A percentile compares a stretch with the other conserved stretches of the same genome.
phyloP scores from a whole-genome alignment of 2,797 vertebrate genomes.

The Rhinatrema bivittatum region DNA sequence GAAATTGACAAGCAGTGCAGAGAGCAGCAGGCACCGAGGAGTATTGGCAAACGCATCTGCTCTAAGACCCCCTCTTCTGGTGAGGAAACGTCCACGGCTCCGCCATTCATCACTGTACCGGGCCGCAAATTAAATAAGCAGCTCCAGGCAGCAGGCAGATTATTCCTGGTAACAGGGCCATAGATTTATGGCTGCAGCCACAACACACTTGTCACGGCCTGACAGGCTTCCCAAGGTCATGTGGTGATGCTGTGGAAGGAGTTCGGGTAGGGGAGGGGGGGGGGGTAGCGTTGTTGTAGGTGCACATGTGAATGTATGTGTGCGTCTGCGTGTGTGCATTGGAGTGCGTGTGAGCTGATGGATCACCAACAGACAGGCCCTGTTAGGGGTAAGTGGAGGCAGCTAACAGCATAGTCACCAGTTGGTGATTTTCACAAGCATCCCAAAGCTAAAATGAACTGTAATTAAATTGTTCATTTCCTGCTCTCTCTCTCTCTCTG shows the following conservation, averaged over 20 bases:
- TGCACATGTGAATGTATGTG: too few relatives aligned
- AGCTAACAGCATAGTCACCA: too few relatives aligned
- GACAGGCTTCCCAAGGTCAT: slow-evolving; percentile 36
- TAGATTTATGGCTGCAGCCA: slow-evolving; percentile 31
- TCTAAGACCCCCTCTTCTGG: slow-evolving; percentile 2
- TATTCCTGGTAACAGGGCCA: slow-evolving; percentile 1
- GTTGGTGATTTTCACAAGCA: too few relatives aligned
- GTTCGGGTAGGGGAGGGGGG: background rate
- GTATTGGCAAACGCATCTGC: slow-evolving; percentile 20
- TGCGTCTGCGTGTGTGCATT: too few relatives aligned
- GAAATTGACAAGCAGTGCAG: background rate
- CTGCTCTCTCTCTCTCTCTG: too few relatives aligned
- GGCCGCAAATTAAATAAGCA: background rate
- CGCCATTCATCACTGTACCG: background rate
- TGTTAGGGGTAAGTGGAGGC: too few relatives aligned
- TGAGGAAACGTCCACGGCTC: background rate
- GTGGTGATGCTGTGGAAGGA: slow-evolving; percentile 10
- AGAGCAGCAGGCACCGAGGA: background rate
- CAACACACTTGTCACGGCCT: slow-evolving; percentile 20
- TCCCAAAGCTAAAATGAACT: too few relatives aligned
- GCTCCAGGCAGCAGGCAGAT: background rate
- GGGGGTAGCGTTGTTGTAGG: background rate
- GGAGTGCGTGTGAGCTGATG: too few relatives aligned
- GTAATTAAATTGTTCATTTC: too few relatives aligned
- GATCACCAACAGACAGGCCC: too few relatives aligned